These are phyloP conservation scores for Tanypteryx hageni DNA, from an alignment of 2,888 invertebrate genomes.

Conservation along the genomic window DNA sequence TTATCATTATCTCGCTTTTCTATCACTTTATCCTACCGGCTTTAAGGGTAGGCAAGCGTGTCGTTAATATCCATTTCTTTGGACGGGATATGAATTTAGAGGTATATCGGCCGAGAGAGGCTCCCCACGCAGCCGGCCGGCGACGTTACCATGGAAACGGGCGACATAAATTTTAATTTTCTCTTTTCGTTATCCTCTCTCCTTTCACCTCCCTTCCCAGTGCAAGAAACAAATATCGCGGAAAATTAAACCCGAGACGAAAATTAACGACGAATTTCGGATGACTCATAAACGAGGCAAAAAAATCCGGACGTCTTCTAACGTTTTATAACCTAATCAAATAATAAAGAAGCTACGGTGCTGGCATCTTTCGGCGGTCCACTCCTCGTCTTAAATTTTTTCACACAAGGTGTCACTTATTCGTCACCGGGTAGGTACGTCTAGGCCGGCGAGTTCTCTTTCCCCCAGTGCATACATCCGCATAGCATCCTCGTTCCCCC, in stretches of 20 bases:
- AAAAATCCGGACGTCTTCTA: too few relatives aligned
- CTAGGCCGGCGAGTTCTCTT: not conserved
- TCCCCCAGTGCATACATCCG: not conserved
- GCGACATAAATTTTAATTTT: not conserved
- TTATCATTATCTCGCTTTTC: too few relatives aligned
- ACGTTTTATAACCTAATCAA: too few relatives aligned
- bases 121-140: not conserved
- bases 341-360: too few relatives aligned
- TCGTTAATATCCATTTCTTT: conserved; percentile 13
- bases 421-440: not conserved
- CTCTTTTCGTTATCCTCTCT: not conserved
- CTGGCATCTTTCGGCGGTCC: too few relatives aligned
- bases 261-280: not conserved
- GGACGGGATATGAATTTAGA: not conserved
- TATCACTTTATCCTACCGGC: too few relatives aligned
- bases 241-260: not conserved
- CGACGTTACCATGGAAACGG: not conserved
- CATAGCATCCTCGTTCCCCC: not conserved
- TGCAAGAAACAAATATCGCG: not conserved
- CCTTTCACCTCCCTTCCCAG: not conserved
- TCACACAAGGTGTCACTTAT: not conserved
- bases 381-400: not conserved
- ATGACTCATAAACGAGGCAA: not conserved
- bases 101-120: not conserved
- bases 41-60: too few relatives aligned